A percentile compares a stretch with the other conserved stretches of the same genome.
phyloP scores from a whole-genome alignment of 2,113 vertebrate species.

The Scartelaos histophorus region DNA sequence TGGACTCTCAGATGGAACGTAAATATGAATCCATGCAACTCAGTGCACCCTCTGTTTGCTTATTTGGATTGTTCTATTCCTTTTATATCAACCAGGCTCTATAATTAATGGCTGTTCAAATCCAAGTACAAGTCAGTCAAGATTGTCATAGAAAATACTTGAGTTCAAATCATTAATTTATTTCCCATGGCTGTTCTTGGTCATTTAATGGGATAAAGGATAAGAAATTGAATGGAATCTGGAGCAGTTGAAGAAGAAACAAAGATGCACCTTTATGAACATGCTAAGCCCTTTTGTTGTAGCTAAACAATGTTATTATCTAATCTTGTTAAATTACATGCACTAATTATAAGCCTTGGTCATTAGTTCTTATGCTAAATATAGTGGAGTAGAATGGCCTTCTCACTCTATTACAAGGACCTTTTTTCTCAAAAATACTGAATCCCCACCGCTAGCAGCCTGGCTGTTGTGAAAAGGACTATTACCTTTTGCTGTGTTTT shows the following conservation, averaged over 20 bases:
- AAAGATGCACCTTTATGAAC: not conserved
- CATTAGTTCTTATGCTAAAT: not conserved
- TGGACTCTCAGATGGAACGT: constrained; percentile 76
- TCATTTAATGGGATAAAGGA: not conserved
- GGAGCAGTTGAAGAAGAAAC: not conserved
- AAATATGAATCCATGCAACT: constrained; percentile 80
- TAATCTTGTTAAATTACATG: not conserved
- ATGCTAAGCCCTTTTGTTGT: not conserved
- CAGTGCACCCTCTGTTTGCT: constrained; percentile 54
- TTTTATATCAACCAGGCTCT: constrained; percentile 6
- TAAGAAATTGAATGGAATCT: not conserved
- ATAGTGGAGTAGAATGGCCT: not conserved
- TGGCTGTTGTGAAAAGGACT: constrained; percentile 1
- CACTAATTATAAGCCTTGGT: not conserved
- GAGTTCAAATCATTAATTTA: not conserved
- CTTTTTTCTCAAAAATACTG: not conserved
- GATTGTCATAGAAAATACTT: not conserved
- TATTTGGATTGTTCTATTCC: constrained; percentile 10
- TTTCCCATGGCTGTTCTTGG: not conserved
- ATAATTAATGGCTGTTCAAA: constrained; percentile 22
- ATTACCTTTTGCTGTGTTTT: constrained; percentile 40
- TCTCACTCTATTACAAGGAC: not conserved
- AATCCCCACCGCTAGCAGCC: not conserved
- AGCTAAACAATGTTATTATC: not conserved
- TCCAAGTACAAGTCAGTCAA: constrained; percentile 15